Evolutionary conservation across 2,113 vertebrate species (phyloP).

Genomic region (Aegithalos caudatus): DNA sequence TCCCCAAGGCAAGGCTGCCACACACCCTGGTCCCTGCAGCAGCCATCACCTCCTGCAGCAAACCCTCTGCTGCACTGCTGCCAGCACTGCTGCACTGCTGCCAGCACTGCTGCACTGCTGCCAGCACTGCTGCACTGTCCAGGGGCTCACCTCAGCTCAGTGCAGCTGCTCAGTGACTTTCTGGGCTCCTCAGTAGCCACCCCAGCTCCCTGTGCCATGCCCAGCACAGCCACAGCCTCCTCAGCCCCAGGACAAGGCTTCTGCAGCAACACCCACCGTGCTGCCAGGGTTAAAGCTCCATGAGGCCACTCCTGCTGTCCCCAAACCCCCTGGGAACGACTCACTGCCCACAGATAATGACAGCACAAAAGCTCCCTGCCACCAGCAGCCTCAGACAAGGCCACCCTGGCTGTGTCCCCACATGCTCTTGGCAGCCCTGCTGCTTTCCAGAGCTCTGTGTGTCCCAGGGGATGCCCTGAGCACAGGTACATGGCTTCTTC

Average conservation of each 20-base stretch:
- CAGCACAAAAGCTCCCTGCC: neutral
- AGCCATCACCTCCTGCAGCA: neutral
- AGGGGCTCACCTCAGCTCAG: neutral
- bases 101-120: neutral
- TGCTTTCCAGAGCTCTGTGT: fast-evolving
- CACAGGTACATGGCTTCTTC: neutral
- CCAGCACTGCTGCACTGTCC: neutral
- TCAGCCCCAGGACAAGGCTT: neutral
- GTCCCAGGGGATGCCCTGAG: neutral
- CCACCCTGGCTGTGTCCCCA: neutral
- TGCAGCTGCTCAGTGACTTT: neutral
- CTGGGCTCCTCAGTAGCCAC: neutral
- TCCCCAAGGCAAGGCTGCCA: neutral
- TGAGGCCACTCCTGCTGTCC: neutral
- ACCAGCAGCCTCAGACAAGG: neutral
- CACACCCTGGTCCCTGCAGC: neutral
- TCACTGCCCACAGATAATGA: neutral
- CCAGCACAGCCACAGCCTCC: neutral
- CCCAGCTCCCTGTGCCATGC: neutral
- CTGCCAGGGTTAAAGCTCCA: neutral
- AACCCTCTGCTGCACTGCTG: neutral
- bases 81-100: neutral
- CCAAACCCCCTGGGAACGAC: neutral
- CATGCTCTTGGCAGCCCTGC: neutral
- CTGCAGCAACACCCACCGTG: fast-evolving